phyloP scores from a whole-genome alignment of 2,113 vertebrate genomes.

The Atrichornis clamosus region DNA sequence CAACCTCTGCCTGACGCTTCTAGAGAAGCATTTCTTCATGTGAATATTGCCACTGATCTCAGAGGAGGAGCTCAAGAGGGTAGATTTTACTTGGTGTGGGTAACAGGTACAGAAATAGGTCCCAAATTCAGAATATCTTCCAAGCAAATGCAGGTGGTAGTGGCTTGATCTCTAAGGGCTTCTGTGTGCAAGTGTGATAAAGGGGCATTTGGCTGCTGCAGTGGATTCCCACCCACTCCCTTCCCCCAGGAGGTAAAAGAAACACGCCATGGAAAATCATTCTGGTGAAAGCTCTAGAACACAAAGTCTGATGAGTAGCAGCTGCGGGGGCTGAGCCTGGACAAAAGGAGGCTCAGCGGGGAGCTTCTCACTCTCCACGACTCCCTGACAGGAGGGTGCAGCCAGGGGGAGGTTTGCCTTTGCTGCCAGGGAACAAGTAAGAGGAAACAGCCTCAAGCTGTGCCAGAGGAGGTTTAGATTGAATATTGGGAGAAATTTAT shows the following conservation, averaged over 20 bases:
- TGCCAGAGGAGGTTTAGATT: not conserved
- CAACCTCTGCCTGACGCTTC: not conserved
- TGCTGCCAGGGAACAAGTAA: not conserved
- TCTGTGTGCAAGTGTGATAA: not conserved
- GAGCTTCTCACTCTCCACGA: not conserved
- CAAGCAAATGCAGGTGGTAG: not conserved
- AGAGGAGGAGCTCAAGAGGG: rapidly evolving
- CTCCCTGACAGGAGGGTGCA: not conserved
- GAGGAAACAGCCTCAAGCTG: not conserved
- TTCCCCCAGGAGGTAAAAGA: not conserved
- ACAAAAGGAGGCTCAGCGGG: not conserved
- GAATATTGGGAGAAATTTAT: not conserved
- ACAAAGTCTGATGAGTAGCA: not conserved
- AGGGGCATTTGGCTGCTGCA: not conserved
- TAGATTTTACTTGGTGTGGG: not conserved
- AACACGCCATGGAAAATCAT: not conserved
- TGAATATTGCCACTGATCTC: not conserved
- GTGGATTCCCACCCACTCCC: not conserved
- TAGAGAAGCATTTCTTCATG: not conserved
- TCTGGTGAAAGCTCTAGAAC: not conserved
- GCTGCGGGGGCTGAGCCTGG: not conserved
- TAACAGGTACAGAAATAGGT: not conserved
- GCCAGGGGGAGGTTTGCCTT: not conserved
- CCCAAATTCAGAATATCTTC: not conserved
- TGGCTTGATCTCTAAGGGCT: not conserved